phyloP scores from a whole-genome alignment of 2,888 invertebrate genomes.

The Sipha maydis region DNA sequence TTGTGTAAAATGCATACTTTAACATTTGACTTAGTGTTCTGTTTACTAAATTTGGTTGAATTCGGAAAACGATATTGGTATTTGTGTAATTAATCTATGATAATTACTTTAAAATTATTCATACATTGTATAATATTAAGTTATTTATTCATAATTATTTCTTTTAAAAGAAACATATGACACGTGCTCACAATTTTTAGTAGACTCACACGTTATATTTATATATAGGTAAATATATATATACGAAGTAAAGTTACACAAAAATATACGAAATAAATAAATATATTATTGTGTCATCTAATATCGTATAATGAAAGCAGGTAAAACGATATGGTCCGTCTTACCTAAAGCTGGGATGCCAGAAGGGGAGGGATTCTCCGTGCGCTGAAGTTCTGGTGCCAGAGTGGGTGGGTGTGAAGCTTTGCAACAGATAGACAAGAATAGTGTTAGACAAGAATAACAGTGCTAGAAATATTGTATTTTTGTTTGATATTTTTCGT shows the following conservation, averaged over 20 bases:
- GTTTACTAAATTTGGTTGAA: neutral
- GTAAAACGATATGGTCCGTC: conserved; percentile 60
- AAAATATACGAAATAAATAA: neutral
- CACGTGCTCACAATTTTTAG: neutral
- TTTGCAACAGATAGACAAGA: conserved; percentile 62
- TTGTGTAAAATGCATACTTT: too few relatives aligned
- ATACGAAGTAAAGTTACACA: neutral
- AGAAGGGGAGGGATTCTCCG: conserved; percentile 60
- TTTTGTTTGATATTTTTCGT: conserved; percentile 27
- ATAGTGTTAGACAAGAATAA: conserved; percentile 61
- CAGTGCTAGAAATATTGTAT: conserved; percentile 50
- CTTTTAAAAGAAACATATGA: neutral
- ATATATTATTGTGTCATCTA: conserved; percentile 8
- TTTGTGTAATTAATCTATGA: too few relatives aligned
- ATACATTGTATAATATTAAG: too few relatives aligned
- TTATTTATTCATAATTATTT: too few relatives aligned
- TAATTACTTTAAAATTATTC: too few relatives aligned
- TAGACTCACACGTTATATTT: neutral
- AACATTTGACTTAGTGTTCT: neutral
- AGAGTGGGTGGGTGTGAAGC: conserved; percentile 62
- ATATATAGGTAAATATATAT: neutral
- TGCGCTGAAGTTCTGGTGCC: conserved; percentile 61
- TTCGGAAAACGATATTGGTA: neutral
- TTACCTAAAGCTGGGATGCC: conserved; percentile 62
- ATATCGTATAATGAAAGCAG: conserved; percentile 43